Percentiles rank a stretch among this genome's conserved stretches.
These are phyloP conservation scores for Discoglossus pictus DNA, from an alignment of 2,797 vertebrate genomes.

Conservation along the genomic window DNA sequence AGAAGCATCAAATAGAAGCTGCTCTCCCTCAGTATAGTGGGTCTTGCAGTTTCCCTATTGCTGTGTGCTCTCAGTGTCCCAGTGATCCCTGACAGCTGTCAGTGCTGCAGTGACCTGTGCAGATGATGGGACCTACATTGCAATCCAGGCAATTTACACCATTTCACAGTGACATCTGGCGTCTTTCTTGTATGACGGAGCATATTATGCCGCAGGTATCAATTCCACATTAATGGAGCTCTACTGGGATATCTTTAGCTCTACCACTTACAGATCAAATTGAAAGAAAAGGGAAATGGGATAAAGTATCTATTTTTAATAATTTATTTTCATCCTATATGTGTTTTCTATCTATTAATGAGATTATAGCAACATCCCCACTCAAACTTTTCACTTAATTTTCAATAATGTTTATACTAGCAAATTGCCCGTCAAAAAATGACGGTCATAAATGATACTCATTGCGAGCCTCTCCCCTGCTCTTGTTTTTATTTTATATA, in stretches of 20 bases:
- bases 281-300: slow-evolving; percentile 17
- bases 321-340: slow-evolving; percentile 20
- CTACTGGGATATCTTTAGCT: slow-evolving; percentile 37
- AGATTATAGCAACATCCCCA: neutral
- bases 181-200: slow-evolving; percentile 38
- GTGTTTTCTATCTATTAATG: slow-evolving; percentile 4
- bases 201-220: slow-evolving; percentile 36
- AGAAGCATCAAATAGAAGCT: slow-evolving; percentile 1
- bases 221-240: slow-evolving; percentile 39
- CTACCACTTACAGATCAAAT: slow-evolving; percentile 24
- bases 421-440: no score
- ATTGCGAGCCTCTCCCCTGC: no score
- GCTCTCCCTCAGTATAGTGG: neutral
- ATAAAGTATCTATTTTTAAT: slow-evolving; percentile 36
- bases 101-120: slow-evolving; percentile 66
- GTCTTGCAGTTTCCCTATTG: slow-evolving; percentile 50
- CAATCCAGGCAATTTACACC: slow-evolving; percentile 56
- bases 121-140: slow-evolving; percentile 61
- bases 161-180: slow-evolving; percentile 67
- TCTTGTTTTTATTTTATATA: no score
- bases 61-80: slow-evolving; percentile 63
- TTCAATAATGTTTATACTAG: no score
- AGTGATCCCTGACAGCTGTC: slow-evolving; percentile 75
- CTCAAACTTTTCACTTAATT: no score
- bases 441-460: no score